phyloP scores from a whole-genome alignment of 64 coral and sea anemone species.

The Montipora foliosa region DNA sequence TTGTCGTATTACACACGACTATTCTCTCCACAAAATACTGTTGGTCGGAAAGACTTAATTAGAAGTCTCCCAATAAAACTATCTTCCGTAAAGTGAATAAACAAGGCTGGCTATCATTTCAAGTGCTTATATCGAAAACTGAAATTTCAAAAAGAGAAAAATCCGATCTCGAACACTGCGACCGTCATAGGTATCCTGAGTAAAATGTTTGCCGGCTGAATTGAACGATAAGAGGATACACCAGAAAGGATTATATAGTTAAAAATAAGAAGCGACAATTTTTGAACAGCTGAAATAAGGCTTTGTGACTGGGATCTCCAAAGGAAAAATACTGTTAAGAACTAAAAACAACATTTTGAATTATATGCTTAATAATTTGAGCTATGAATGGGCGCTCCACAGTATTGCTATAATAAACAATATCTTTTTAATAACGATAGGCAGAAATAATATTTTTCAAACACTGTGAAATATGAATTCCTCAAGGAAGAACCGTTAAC shows the following conservation, averaged over 20 bases:
- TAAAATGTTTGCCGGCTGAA: not conserved
- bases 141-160: not conserved
- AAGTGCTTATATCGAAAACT: constrained; percentile 4
- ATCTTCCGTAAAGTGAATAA: constrained; percentile 37
- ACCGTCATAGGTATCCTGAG: not conserved
- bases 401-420: not conserved
- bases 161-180: not conserved
- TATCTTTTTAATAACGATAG: not conserved
- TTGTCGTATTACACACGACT: constrained; percentile 46
- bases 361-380: not conserved
- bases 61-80: constrained; percentile 54
- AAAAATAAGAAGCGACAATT: constrained; percentile 26
- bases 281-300: constrained; percentile 26
- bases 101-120: not conserved
- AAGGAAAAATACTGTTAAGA: constrained; percentile 22
- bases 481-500: not conserved
- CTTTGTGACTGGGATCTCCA: not conserved
- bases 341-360: constrained; percentile 23
- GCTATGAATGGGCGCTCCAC: not conserved
- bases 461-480: not conserved
- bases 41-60: constrained; percentile 47
- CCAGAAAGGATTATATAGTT: constrained; percentile 8
- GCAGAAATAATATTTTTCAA: not conserved
- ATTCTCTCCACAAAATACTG: constrained; percentile 44
- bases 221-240: not conserved